phyloP scores from a whole-genome alignment of 2,888 invertebrate species.

The Zaprionus obscuricornis region DNA sequence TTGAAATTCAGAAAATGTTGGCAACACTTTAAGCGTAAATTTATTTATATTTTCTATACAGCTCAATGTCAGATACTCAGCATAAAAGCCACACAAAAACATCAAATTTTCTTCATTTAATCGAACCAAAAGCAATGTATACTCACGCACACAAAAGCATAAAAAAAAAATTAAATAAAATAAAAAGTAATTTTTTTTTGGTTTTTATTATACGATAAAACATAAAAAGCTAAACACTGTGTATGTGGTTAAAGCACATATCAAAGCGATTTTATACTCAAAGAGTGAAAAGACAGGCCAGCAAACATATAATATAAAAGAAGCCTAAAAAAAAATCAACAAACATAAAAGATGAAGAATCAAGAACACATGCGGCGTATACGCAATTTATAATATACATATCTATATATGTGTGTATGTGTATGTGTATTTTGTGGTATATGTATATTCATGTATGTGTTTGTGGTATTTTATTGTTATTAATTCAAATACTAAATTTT shows the following conservation, averaged over 20 bases:
- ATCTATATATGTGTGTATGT: too few relatives aligned
- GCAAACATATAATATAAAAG: slow-evolving; percentile 3
- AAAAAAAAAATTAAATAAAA: slow-evolving; percentile 43
- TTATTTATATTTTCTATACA: not conserved
- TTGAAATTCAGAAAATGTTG: slow-evolving; percentile 21
- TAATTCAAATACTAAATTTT: too few relatives aligned
- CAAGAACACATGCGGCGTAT: slow-evolving; percentile 17
- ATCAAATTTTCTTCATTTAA: slow-evolving; percentile 2
- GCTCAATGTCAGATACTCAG: not conserved
- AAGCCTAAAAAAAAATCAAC: slow-evolving; percentile 9
- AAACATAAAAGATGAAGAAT: slow-evolving; percentile 1
- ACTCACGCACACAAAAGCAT: slow-evolving; percentile 11
- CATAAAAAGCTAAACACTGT: slow-evolving; percentile 2
- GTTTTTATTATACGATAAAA: slow-evolving; percentile 28
- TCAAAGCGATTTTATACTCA: slow-evolving; percentile 6
- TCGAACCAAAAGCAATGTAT: slow-evolving; percentile 24
- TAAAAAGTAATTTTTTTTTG: slow-evolving; percentile 35
- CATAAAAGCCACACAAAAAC: slow-evolving; percentile 1
- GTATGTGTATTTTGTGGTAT: too few relatives aligned
- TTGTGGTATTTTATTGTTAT: too few relatives aligned
- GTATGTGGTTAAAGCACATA: not conserved
- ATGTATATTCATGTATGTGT: too few relatives aligned
- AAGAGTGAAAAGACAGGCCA: not conserved
- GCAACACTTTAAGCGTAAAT: too few relatives aligned
- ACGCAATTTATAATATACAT: slow-evolving; percentile 14